Conservation (phyloP, 2,888 invertebrate genomes). For the Eulithis prunata region DNA sequence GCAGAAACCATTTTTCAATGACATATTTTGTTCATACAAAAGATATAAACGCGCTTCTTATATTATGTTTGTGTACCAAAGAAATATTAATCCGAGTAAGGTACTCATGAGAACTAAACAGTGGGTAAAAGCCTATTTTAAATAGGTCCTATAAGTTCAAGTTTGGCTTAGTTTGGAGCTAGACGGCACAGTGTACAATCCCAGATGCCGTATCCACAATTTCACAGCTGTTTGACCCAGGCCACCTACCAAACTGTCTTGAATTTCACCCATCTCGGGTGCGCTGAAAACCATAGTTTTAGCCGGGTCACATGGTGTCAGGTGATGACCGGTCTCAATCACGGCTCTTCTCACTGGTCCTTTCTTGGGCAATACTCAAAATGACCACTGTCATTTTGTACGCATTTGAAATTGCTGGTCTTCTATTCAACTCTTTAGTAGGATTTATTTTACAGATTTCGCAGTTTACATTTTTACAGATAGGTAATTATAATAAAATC, state of each 20-base stretch:
- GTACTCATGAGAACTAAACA: too few relatives aligned
- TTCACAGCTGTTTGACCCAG: conserved; percentile 36
- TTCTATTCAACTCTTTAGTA: too few relatives aligned
- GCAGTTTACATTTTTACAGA: too few relatives aligned
- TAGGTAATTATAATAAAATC: too few relatives aligned
- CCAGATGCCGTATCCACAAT: conserved; percentile 51
- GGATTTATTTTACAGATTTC: too few relatives aligned
- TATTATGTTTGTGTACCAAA: neutral
- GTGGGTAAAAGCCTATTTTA: too few relatives aligned
- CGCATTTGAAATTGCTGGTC: too few relatives aligned
- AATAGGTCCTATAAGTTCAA: too few relatives aligned
- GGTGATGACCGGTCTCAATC: conserved; percentile 65
- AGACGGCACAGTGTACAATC: too few relatives aligned
- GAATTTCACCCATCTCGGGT: conserved; percentile 69
- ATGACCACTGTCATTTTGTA: neutral
- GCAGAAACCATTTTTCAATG: too few relatives aligned
- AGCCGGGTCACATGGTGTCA: conserved; percentile 67
- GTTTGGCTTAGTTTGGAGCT: too few relatives aligned
- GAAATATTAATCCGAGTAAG: too few relatives aligned
- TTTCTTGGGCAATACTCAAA: conserved; percentile 6
- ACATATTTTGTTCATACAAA: neutral
- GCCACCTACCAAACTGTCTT: conserved; percentile 74
- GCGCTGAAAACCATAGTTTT: conserved; percentile 64
- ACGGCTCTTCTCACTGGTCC: conserved; percentile 17
- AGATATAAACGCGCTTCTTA: neutral